Percentiles rank a stretch among this genome's conserved stretches.
These are phyloP conservation scores for Tenualosa ilisha DNA, from an alignment of 2,797 vertebrate genomes.

Conservation along the genomic window DNA sequence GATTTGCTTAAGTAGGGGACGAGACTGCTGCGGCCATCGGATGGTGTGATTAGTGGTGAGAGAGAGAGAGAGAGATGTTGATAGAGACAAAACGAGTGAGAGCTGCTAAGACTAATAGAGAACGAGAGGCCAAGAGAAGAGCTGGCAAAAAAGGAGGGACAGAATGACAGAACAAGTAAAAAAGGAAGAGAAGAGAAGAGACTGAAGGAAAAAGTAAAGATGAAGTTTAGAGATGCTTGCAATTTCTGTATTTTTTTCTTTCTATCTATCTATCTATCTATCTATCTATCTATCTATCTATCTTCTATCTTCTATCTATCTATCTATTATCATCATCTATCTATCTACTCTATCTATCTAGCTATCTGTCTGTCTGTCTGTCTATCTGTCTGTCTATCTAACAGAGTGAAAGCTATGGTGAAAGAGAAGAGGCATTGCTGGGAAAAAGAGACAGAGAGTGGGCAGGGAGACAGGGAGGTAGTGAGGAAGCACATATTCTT, in stretches of 20 bases:
- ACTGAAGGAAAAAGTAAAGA: not conserved
- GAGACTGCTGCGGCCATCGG: not conserved
- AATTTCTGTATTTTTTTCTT: not conserved
- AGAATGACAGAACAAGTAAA: not conserved
- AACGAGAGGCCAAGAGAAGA: not conserved
- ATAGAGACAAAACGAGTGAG: not conserved
- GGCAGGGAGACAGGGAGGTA: not conserved
- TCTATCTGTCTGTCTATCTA: not conserved
- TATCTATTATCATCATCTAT: not conserved
- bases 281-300: not conserved
- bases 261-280: not conserved
- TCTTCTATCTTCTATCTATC: not conserved
- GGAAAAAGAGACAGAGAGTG: not conserved
- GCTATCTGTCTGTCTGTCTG: not conserved
- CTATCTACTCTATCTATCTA: not conserved
- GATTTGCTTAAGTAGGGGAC: constrained; percentile 18
- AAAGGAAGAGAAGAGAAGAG: not conserved
- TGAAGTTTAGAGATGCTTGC: too few species aligned
- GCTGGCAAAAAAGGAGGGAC: not conserved
- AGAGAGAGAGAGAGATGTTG: not conserved
- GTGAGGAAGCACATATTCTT: not conserved
- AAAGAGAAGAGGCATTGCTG: not conserved
- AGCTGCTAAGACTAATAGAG: not conserved
- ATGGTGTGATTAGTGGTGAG: not conserved
- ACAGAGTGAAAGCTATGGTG: not conserved